phyloP scores from a whole-genome alignment of 2,888 invertebrate species.

The Teleiodes luculella region DNA sequence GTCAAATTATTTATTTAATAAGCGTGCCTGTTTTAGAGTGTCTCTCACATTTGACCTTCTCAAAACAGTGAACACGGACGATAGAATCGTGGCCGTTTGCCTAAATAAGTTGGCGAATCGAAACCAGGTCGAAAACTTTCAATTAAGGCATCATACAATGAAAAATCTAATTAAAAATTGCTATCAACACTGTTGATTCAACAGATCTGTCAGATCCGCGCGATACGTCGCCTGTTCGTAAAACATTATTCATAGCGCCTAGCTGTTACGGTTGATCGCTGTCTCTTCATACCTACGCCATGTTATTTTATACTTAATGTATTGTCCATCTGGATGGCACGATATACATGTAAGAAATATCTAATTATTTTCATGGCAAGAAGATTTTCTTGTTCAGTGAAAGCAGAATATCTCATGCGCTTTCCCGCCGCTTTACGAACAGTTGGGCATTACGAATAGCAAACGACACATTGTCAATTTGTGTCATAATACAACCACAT shows the following conservation, averaged over 20 bases:
- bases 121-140: neutral
- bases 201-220: too few relatives aligned
- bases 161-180: constrained; percentile 1
- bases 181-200: too few relatives aligned
- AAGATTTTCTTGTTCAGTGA: constrained; percentile 37
- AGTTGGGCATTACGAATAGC: constrained; percentile 21
- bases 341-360: constrained; percentile 20
- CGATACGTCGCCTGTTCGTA: neutral
- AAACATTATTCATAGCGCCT: neutral
- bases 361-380: constrained; percentile 35
- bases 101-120: neutral
- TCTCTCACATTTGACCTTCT: constrained; percentile 18
- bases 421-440: constrained; percentile 26
- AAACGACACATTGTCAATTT: constrained; percentile 14
- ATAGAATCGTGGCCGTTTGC: neutral
- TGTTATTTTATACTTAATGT: neutral
- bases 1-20: constrained; percentile 17
- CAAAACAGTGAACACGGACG: constrained; percentile 4
- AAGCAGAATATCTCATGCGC: constrained; percentile 31
- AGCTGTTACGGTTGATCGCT: neutral
- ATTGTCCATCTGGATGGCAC: constrained; percentile 5
- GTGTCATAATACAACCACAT: neutral
- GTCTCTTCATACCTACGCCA: neutral
- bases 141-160: neutral
- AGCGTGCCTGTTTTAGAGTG: constrained; percentile 11